phyloP scores from a whole-genome alignment of 1,140 invertebrate species.

The Cydia pomonella region DNA sequence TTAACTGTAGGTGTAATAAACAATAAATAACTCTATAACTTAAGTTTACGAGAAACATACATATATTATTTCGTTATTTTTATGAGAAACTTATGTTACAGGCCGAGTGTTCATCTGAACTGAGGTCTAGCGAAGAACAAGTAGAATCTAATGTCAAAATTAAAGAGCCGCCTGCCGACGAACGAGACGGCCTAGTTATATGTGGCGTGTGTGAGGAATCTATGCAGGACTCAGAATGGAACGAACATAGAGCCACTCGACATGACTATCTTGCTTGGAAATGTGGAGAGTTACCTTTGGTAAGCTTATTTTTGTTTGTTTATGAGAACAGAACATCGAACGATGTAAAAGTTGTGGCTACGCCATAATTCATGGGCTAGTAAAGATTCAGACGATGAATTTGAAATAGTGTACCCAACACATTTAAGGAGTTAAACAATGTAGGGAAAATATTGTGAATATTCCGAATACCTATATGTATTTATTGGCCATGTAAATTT shows the following conservation, averaged over 20 bases:
- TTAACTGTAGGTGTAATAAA: too few relatives aligned
- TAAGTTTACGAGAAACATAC: too few relatives aligned
- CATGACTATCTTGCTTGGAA: slow-evolving; percentile 65
- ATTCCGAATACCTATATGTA: too few relatives aligned
- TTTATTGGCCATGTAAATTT: too few relatives aligned
- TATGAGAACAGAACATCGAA: not conserved
- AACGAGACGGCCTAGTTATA: slow-evolving; percentile 31
- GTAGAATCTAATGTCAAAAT: not conserved
- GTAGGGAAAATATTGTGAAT: too few relatives aligned
- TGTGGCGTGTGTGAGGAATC: slow-evolving; percentile 50
- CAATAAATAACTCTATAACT: too few relatives aligned
- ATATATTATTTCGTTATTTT: too few relatives aligned
- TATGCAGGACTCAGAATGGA: slow-evolving; percentile 37
- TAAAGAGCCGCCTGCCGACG: not conserved
- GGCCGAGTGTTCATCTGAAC: not conserved
- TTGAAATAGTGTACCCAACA: too few relatives aligned
- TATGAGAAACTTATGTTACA: not conserved
- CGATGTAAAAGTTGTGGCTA: too few relatives aligned
- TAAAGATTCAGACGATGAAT: too few relatives aligned
- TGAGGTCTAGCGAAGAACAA: not conserved
- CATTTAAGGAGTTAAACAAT: too few relatives aligned
- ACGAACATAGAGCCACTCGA: slow-evolving; percentile 47
- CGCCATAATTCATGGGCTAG: too few relatives aligned
- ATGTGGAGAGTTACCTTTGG: slow-evolving; percentile 45
- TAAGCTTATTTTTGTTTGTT: slow-evolving; percentile 34